A percentile compares a stretch with the other conserved stretches of the same genome.
Evolutionary conservation across 2,888 invertebrate genomes (phyloP).

Genomic region (Drosophila bunnanda): DNA sequence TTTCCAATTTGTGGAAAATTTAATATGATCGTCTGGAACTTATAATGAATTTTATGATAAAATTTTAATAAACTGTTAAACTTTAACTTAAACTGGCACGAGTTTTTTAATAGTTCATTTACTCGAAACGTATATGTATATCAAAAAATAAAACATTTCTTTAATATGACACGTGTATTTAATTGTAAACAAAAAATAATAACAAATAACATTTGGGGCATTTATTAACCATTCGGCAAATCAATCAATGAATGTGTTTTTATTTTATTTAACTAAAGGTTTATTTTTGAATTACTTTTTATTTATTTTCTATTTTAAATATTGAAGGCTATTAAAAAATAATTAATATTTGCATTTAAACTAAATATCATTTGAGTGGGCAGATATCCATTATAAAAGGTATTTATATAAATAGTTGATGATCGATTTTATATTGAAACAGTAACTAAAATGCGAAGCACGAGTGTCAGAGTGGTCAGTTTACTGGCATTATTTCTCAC

Average conservation of each 20-base stretch:
- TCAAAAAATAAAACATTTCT: too few relatives aligned
- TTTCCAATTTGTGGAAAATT: slow-evolving; percentile 41
- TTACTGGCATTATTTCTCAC: background rate
- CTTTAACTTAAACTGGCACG: too few relatives aligned
- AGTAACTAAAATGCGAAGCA: background rate
- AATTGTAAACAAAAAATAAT: too few relatives aligned
- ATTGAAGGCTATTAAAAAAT: background rate
- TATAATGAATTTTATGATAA: background rate
- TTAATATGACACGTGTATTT: too few relatives aligned
- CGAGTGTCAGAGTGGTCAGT: background rate
- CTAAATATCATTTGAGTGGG: background rate
- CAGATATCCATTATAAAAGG: background rate
- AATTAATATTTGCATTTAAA: background rate
- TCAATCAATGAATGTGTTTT: background rate
- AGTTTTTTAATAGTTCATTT: too few relatives aligned
- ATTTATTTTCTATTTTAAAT: background rate
- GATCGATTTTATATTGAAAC: background rate
- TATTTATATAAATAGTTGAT: background rate
- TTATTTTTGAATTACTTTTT: background rate
- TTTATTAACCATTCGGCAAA: background rate
- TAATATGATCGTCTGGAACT: background rate
- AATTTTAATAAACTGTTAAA: background rate
- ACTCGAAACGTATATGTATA: too few relatives aligned
- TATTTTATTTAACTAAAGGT: background rate
- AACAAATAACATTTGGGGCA: background rate